These are phyloP conservation scores for Echinarachnius parma DNA, from an alignment of 53 echinoderm and acorn worm species.

Conservation along the genomic window DNA sequence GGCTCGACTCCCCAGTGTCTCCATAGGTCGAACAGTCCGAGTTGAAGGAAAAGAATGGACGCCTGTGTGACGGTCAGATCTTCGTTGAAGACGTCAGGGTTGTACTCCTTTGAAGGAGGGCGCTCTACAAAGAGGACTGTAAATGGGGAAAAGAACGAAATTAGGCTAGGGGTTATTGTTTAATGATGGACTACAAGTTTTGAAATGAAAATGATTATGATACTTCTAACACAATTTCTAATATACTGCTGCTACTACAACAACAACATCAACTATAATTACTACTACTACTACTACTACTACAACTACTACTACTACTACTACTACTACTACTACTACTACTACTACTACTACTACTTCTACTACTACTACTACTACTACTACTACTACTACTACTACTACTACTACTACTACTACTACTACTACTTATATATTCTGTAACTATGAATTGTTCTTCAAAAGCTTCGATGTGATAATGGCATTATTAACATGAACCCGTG, in stretches of 20 bases:
- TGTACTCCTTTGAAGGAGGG: constrained; percentile 44
- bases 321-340: constrained; percentile 1
- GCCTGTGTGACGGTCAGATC: constrained; percentile 81
- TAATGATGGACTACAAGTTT: no score
- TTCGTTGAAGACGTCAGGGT: constrained; percentile 54
- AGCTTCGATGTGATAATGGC: no score
- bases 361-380: neutral
- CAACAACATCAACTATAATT: no score
- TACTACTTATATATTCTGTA: neutral
- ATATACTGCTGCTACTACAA: no score
- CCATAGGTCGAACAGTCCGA: constrained; percentile 72
- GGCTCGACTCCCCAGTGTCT: constrained; percentile 78
- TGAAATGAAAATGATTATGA: no score
- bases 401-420: no score
- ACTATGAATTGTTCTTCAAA: no score
- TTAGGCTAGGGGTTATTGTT: no score
- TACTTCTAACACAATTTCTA: no score
- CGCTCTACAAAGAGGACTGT: constrained; percentile 40
- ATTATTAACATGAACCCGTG: no score
- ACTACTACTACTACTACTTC: neutral
- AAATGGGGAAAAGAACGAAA: no score
- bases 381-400: neutral
- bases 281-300: neutral
- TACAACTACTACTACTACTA: neutral
- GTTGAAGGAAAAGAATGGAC: constrained; percentile 81